A percentile compares a stretch with the other conserved stretches of the same genome.
These are phyloP conservation scores for Drosophila novamexicana DNA, from an alignment of 1,140 invertebrate genomes.

Conservation along the genomic window DNA sequence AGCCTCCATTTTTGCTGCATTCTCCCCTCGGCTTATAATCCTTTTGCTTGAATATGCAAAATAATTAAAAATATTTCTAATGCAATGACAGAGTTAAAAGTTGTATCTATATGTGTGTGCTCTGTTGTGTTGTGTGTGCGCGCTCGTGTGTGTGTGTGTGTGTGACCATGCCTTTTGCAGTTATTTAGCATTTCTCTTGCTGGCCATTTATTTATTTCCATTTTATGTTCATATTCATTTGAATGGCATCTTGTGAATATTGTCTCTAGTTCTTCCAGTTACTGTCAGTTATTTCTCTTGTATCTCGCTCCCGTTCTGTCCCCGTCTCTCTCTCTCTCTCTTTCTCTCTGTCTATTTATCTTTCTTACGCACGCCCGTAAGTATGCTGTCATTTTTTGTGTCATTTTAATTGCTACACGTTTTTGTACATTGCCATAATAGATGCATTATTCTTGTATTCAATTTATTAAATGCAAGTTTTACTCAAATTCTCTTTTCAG, in stretches of 20 bases:
- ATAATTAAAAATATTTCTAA: slow-evolving; percentile 62
- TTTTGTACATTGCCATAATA: slow-evolving; percentile 11
- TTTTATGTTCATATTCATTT: slow-evolving; percentile 32
- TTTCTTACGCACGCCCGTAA: slow-evolving; percentile 3
- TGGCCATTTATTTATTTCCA: slow-evolving; percentile 33
- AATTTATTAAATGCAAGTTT: slow-evolving; percentile 24
- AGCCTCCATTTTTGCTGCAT: not conserved
- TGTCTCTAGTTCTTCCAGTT: slow-evolving; percentile 1
- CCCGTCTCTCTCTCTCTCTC: not conserved
- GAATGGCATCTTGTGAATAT: slow-evolving; percentile 19
- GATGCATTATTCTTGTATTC: slow-evolving; percentile 15
- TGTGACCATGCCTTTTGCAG: slow-evolving; percentile 22
- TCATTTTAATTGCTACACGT: slow-evolving; percentile 12
- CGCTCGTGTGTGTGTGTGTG: not conserved
- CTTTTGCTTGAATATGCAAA: slow-evolving; percentile 47
- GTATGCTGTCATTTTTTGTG: slow-evolving; percentile 13
- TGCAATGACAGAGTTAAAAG: slow-evolving; percentile 30
- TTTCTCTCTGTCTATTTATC: not conserved
- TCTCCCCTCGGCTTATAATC: not conserved
- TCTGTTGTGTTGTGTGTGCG: not conserved
- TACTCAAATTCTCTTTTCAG: slow-evolving; percentile 24
- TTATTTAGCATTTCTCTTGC: slow-evolving; percentile 32
- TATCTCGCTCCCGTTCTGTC: no score
- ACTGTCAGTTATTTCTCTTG: not conserved
- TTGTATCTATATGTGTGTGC: slow-evolving; percentile 1